Percentiles rank a stretch among this genome's conserved stretches.
Evolutionary conservation across 2,888 invertebrate genomes (phyloP).

Genomic region (Notodonta ziczac): DNA sequence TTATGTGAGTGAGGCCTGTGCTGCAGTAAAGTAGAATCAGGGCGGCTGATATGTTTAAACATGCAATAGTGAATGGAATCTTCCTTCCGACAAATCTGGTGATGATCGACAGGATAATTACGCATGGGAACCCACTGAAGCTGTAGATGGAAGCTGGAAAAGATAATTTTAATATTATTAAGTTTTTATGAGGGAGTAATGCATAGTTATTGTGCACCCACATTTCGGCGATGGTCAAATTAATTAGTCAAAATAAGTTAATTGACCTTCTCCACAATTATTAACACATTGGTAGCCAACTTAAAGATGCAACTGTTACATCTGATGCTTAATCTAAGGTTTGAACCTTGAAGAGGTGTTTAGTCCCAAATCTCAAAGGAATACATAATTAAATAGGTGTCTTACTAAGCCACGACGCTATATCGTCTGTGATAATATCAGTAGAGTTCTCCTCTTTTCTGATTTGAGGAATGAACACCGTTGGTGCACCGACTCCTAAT

Average conservation of each 20-base stretch:
- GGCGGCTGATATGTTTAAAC: constrained; percentile 24
- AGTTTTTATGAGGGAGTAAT: too few relatives aligned
- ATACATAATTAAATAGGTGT: not conserved
- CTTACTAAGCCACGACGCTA: constrained; percentile 41
- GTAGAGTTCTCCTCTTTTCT: constrained; percentile 44
- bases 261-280: too few relatives aligned
- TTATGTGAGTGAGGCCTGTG: constrained; percentile 32
- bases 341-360: too few relatives aligned
- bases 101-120: constrained; percentile 34
- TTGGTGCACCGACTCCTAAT: constrained; percentile 39
- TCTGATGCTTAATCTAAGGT: too few relatives aligned
- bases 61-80: constrained; percentile 26
- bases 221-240: too few relatives aligned
- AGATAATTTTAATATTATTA: not conserved
- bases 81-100: constrained; percentile 38
- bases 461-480: constrained; percentile 47
- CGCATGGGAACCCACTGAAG: constrained; percentile 41
- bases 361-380: not conserved
- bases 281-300: too few relatives aligned
- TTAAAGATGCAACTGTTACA: too few relatives aligned
- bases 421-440: constrained; percentile 34
- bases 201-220: too few relatives aligned
- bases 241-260: too few relatives aligned
- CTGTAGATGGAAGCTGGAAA: constrained; percentile 23
- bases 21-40: constrained; percentile 39